Base-by-base conservation (phyloP, 2,113 vertebrate species). In the Ancistrus triradiatus region DNA sequence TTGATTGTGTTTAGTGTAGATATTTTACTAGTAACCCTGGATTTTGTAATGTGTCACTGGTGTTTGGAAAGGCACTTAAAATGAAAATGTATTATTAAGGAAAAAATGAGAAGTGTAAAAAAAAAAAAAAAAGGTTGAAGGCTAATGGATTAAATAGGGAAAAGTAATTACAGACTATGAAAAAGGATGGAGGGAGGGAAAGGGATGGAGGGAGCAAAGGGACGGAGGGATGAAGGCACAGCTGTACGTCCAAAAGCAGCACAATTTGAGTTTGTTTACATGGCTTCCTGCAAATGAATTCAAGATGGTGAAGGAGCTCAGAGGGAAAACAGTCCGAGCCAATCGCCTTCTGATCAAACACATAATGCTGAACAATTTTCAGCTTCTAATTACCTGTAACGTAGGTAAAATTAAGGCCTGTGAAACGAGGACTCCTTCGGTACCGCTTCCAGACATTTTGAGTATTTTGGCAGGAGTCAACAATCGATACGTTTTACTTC, bases 321-420 rank as follows among this genome's bases (percentile, higher is more conserved):
- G 83, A 81, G 79, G 78, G 85, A 84, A 52, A 73, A 65, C 68
- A 81, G 68, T n/a, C 76, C 76, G 78, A 75, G 86, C 85, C 87
- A 87, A 80, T 77, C 81, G 78, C 78, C 25, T 80, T 28, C 70
- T 81, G 87, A 90, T 94, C 89, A 93, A 94, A 91, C 89, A 79
- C 76, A 78, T 83, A 85, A 85, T 87, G 86, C 86, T 88, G 88
- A 85, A 81, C 81, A 80, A 84, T 75, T 85, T 84, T 81, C 80
- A 69, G 74, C 82, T 87, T 80, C 89, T 91, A 91, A 92, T 86
- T 89, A 87, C 91, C 88, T 88, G 74, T 89, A 90, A 91, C 90
- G 90, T 86, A 88, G 87, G 79, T 78, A 69, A 79, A 84, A 88
- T 89, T n/a, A 85, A 88, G 81, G 63, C 81, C 77, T 84, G 84